Percentiles rank a stretch among this genome's conserved stretches.
Evolutionary conservation across 2,113 vertebrate genomes (phyloP).

Genomic region (Petromus typicus): DNA sequence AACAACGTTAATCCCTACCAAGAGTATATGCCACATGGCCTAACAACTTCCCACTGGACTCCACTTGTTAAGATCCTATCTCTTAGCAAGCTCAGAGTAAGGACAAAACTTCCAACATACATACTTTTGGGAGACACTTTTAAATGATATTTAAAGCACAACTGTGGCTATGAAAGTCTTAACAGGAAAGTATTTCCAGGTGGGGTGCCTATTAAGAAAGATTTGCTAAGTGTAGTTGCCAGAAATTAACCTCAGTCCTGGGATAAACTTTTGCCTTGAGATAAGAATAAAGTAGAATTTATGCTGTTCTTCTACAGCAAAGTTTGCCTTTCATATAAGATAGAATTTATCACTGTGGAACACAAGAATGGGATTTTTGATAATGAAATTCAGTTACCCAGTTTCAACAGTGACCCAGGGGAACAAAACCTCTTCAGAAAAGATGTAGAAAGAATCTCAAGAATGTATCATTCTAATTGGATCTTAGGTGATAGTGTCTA

Average conservation of each 20-base stretch:
- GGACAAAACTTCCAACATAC: not conserved
- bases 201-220: not conserved
- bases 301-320: not conserved
- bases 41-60: not conserved
- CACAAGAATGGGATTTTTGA: not conserved
- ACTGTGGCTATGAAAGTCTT: not conserved
- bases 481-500: not conserved
- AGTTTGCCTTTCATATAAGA: not conserved
- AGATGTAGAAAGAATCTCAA: not conserved
- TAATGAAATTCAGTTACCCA: not conserved
- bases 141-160: not conserved
- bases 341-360: not conserved
- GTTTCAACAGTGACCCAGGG: not conserved
- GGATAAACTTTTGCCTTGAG: not conserved
- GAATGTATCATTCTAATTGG: not conserved
- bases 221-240: not conserved
- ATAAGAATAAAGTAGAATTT: not conserved
- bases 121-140: not conserved
- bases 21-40: not conserved
- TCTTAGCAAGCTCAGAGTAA: not conserved
- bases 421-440: not conserved
- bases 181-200: not conserved
- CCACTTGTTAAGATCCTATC: not conserved
- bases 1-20: not conserved
- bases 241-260: not conserved